Conservation (phyloP, 2,797 vertebrate genomes). For the Sciaenops ocellatus region DNA sequence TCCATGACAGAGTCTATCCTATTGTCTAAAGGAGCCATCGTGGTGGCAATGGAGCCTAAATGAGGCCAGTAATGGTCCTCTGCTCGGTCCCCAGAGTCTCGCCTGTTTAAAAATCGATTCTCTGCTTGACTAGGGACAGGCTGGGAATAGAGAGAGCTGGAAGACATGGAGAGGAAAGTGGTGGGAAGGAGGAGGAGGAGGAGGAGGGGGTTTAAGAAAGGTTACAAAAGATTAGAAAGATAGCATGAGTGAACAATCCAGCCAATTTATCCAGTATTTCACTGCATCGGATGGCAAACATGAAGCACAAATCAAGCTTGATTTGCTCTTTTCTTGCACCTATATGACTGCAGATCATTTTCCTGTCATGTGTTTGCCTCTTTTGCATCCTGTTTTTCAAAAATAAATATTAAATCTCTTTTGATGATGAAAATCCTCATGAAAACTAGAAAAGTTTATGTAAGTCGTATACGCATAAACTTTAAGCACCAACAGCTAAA, state of each 20-base stretch:
- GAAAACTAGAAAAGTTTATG: not conserved
- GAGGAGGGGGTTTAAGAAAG: constrained; percentile 22
- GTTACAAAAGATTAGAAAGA: constrained; percentile 53
- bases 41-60: constrained; percentile 80
- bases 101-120: constrained; percentile 85
- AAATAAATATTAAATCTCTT: not conserved
- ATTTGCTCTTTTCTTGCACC: not conserved
- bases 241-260: constrained; percentile 14
- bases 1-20: constrained; percentile 76
- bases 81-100: constrained; percentile 76
- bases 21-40: constrained; percentile 79
- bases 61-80: constrained; percentile 82
- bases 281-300: not conserved
- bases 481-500: not conserved
- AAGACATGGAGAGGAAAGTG: constrained; percentile 66
- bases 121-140: constrained; percentile 80
- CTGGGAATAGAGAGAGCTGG: constrained; percentile 68
- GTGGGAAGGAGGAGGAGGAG: not conserved
- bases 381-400: not conserved
- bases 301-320: not conserved
- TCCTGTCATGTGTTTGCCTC: not conserved
- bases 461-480: not conserved
- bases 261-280: not conserved
- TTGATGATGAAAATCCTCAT: not conserved
- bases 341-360: not conserved